phyloP scores from a whole-genome alignment of 2,113 vertebrate species.

The Bos javanicus region DNA sequence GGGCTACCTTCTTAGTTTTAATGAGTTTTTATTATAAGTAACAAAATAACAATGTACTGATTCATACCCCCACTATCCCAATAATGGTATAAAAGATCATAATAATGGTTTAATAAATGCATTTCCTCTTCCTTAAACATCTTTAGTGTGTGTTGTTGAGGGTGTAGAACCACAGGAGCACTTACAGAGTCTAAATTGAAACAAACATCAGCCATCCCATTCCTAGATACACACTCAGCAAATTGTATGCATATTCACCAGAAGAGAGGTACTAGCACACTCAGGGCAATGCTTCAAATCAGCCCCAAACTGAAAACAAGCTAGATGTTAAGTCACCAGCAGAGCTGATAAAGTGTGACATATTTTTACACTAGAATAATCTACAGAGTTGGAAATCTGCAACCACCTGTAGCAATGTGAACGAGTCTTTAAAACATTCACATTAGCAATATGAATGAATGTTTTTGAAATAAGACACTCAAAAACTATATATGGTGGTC shows the following conservation, averaged over 20 bases:
- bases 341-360: neutral
- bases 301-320: neutral
- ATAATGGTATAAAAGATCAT: neutral
- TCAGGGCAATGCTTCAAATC: neutral
- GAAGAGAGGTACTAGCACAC: neutral
- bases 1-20: neutral
- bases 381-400: neutral
- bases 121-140: neutral
- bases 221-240: neutral
- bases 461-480: neutral
- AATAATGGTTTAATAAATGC: neutral
- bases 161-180: neutral
- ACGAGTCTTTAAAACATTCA: neutral
- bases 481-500: neutral
- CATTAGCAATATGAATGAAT: neutral
- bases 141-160: neutral
- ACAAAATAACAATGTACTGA: neutral
- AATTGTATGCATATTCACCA: neutral
- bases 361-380: neutral
- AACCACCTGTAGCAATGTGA: neutral
- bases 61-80: neutral
- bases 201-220: neutral
- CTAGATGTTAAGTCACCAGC: neutral
- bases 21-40: neutral
- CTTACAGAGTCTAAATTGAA: neutral